phyloP scores from a whole-genome alignment of 1,140 invertebrate genomes.

The Tetranychus cinnabarinus region DNA sequence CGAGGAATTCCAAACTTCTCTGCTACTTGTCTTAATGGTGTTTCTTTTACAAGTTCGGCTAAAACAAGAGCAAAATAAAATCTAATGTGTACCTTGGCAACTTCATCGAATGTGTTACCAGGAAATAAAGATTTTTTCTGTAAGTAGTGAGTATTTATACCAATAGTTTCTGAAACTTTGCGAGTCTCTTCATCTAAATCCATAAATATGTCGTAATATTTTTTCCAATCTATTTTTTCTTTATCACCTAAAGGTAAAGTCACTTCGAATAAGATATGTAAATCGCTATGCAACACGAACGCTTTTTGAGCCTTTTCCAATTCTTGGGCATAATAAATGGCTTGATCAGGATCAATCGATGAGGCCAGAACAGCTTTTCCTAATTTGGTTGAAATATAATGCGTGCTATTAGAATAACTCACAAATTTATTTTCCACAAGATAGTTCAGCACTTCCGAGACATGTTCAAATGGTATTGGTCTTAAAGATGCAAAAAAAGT shows the following conservation, averaged over 20 bases:
- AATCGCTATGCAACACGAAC: conserved; percentile 76
- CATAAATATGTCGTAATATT: background rate
- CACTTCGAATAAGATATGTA: conserved; percentile 81
- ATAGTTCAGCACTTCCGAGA: too few species aligned
- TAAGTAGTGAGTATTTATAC: background rate
- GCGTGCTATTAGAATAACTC: too few species aligned
- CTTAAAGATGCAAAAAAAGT: too few species aligned
- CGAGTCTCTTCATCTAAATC: background rate
- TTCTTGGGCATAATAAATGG: conserved; percentile 60
- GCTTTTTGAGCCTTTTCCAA: conserved; percentile 65
- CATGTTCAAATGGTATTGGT: too few species aligned
- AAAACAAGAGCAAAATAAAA: conserved; percentile 81
- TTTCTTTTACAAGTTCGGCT: conserved; percentile 77
- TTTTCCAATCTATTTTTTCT: background rate
- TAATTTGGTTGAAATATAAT: conserved; percentile 40
- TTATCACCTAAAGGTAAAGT: conserved; percentile 7
- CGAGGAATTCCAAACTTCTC: conserved; percentile 59
- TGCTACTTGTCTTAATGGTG: conserved; percentile 48
- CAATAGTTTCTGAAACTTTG: background rate
- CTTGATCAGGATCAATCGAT: conserved; percentile 77
- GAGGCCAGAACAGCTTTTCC: conserved; percentile 77
- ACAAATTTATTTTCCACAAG: too few species aligned
- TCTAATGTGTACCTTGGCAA: conserved; percentile 21
- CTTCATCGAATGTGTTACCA: background rate
- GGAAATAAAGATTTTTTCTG: background rate